Evolutionary conservation across 37 sponge, comb jelly and placozoan species (phyloP).

Genomic region (Dysidea cf. avara): DNA sequence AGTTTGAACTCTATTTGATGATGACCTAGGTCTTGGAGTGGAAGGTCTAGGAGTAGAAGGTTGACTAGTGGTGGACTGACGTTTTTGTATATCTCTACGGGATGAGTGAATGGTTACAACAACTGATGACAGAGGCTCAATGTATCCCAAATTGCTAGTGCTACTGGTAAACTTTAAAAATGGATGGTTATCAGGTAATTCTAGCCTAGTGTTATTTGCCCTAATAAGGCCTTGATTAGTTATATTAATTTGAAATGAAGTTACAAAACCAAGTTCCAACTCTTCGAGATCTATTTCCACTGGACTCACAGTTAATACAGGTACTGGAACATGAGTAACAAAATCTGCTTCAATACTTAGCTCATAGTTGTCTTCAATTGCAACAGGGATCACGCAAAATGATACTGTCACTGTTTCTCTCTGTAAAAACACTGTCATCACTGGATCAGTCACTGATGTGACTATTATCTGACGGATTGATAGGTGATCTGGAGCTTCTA

Average conservation of each 20-base stretch:
- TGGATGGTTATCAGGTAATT: constrained; percentile 34
- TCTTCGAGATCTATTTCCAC: constrained; percentile 29
- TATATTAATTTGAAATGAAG: constrained; percentile 28
- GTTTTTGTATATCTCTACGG: constrained; percentile 11
- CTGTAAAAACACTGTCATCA: constrained; percentile 22
- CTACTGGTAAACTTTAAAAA: constrained; percentile 20
- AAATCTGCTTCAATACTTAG: constrained; percentile 27
- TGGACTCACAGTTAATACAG: constrained; percentile 41
- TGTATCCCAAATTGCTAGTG: constrained; percentile 8
- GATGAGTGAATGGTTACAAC: constrained; percentile 15
- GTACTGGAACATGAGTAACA: constrained; percentile 43
- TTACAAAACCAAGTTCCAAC: constrained; percentile 23
- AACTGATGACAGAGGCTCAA: constrained; percentile 17
- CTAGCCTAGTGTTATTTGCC: constrained; percentile 20
- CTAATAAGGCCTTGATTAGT: constrained; percentile 47
- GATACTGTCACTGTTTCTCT: constrained; percentile 36
- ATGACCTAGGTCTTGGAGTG: not conserved
- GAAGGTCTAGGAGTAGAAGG: too few relatives aligned
- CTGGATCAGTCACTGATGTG: constrained; percentile 14
- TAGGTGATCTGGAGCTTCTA: constrained; percentile 24
- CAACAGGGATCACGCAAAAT: constrained; percentile 27
- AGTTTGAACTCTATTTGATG: constrained; percentile 6
- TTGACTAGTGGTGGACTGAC: too few relatives aligned
- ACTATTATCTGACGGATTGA: constrained; percentile 8
- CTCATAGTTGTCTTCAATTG: constrained; percentile 38